A percentile compares a stretch with the other conserved stretches of the same genome.
Evolutionary conservation across 92 coral and sea anemone genomes (phyloP).

Genomic region (Porites evermanni): DNA sequence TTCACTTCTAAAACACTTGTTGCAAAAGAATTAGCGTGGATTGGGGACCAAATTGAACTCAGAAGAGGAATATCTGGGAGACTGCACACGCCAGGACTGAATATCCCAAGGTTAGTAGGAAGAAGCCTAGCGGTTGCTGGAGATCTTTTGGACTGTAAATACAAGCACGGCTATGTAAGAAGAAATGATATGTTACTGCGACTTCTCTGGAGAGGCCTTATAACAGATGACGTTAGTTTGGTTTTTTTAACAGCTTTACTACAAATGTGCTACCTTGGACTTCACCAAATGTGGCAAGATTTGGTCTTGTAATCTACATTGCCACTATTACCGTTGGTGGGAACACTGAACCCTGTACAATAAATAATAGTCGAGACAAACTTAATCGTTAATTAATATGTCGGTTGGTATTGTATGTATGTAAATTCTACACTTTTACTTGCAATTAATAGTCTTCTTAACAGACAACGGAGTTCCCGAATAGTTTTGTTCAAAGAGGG

Average conservation of each 20-base stretch:
- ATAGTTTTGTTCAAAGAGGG: no score
- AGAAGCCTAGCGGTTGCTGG: slow-evolving; percentile 37
- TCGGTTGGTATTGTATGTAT: neutral
- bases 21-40: slow-evolving; percentile 54
- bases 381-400: neutral
- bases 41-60: slow-evolving; percentile 60
- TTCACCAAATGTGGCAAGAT: slow-evolving; percentile 18
- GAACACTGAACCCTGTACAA: slow-evolving; percentile 5
- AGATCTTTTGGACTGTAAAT: slow-evolving; percentile 6
- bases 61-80: slow-evolving; percentile 1
- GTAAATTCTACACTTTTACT: no score
- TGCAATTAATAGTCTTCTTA: neutral
- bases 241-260: slow-evolving; percentile 16
- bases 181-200: slow-evolving; percentile 22
- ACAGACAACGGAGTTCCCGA: neutral
- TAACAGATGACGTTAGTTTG: slow-evolving; percentile 12
- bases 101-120: slow-evolving; percentile 16
- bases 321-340: neutral
- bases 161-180: neutral
- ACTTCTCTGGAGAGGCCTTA: slow-evolving; percentile 17
- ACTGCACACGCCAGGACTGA: neutral
- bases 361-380: neutral
- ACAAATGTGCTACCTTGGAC: slow-evolving; percentile 9
- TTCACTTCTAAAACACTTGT: slow-evolving; percentile 17
- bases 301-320: neutral